Conservation (phyloP, 1,140 invertebrate genomes). For the Chlorops oryzae region DNA sequence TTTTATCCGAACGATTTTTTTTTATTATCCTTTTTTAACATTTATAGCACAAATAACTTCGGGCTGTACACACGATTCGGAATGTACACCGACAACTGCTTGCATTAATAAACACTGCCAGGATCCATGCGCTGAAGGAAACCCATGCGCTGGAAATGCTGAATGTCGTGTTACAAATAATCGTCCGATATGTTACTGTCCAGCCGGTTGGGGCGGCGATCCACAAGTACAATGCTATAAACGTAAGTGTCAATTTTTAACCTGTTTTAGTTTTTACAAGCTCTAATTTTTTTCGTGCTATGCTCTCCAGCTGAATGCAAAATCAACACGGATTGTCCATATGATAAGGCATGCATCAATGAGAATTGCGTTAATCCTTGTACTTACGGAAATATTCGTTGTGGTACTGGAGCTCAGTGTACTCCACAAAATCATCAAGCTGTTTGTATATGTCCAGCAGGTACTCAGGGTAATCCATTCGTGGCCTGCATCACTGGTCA, state of each 20-base stretch:
- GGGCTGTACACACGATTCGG: constrained; percentile 64
- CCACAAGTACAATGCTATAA: constrained; percentile 79
- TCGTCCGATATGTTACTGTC: constrained; percentile 74
- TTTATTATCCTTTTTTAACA: background rate
- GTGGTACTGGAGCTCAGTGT: constrained; percentile 76
- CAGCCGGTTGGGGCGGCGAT: constrained; percentile 77
- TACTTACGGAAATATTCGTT: constrained; percentile 54
- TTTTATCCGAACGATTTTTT: background rate
- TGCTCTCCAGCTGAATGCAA: constrained; percentile 73
- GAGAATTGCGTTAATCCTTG: constrained; percentile 77
- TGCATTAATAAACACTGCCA: constrained; percentile 73
- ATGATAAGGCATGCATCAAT: constrained; percentile 74
- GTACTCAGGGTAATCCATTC: constrained; percentile 76
- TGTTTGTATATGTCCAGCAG: constrained; percentile 74
- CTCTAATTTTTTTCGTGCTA: too few species aligned
- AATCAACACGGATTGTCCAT: constrained; percentile 74
- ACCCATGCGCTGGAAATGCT: constrained; percentile 73
- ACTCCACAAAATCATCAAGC: constrained; percentile 65
- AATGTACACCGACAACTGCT: constrained; percentile 68
- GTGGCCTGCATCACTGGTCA: constrained; percentile 74
- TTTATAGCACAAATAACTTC: constrained; percentile 46
- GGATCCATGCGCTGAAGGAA: constrained; percentile 68
- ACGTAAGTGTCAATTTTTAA: constrained; percentile 57
- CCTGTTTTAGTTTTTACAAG: constrained; percentile 1
- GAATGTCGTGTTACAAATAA: constrained; percentile 68